Percentiles rank a stretch among this genome's conserved stretches.
Conservation (phyloP, 2,113 vertebrate genomes). For the Corynorhinus townsendii region DNA sequence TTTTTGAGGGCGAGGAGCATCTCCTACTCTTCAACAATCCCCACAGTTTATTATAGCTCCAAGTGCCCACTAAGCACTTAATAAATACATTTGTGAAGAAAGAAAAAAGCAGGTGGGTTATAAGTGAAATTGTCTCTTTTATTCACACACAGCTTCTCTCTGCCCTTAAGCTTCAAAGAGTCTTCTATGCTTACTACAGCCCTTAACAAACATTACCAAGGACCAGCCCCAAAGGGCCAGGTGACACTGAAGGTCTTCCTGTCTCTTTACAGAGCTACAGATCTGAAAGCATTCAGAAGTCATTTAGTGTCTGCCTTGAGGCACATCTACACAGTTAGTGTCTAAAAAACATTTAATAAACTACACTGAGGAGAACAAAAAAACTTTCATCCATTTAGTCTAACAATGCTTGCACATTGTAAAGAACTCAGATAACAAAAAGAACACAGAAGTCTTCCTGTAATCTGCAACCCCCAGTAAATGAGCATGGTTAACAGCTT, state of each 20-base stretch:
- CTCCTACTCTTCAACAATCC: not conserved
- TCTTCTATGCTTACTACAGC: not conserved
- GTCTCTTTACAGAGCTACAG: not conserved
- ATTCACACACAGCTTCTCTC: not conserved
- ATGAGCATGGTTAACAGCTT: not conserved
- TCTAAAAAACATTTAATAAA: not conserved
- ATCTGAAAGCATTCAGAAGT: not conserved
- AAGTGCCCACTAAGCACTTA: not conserved
- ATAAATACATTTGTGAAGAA: not conserved
- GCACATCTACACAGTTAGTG: not conserved
- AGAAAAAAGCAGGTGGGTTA: not conserved
- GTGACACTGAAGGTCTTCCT: not conserved
- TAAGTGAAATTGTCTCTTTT: not conserved
- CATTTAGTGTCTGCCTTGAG: not conserved
- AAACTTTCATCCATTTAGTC: not conserved
- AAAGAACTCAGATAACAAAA: not conserved
- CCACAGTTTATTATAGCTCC: not conserved
- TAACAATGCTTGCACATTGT: not conserved
- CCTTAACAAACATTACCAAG: not conserved
- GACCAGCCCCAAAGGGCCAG: not conserved
- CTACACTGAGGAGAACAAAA: not conserved
- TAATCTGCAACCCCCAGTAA: not conserved
- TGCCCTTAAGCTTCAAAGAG: not conserved
- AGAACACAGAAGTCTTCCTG: not conserved
- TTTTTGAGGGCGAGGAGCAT: not conserved